phyloP scores from a whole-genome alignment of 2,113 vertebrate species.

The Callopanchax toddi region DNA sequence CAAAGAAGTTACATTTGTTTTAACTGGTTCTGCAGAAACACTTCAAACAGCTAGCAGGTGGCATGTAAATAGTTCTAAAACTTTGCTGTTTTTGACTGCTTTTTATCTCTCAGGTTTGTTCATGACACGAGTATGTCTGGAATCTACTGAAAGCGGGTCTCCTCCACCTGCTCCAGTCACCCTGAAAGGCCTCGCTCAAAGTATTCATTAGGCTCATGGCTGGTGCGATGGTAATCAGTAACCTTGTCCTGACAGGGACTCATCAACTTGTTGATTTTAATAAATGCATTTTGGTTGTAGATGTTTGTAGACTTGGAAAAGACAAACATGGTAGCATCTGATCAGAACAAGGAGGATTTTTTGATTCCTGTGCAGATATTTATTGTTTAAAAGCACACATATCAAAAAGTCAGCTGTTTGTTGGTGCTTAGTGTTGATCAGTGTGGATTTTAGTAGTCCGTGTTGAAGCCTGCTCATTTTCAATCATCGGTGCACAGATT shows the following conservation, averaged over 20 bases:
- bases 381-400: background rate
- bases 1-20: background rate
- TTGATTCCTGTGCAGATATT: background rate
- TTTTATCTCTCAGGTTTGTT: slow-evolving; percentile 57
- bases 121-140: slow-evolving; percentile 46
- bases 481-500: background rate
- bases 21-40: too few relatives aligned
- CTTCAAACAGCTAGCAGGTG: background rate
- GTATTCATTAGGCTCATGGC: slow-evolving; percentile 23
- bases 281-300: slow-evolving; percentile 1
- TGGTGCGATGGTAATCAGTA: slow-evolving; percentile 9
- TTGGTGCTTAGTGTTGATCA: background rate
- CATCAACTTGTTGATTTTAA: background rate
- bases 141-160: slow-evolving; percentile 47
- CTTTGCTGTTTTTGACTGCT: background rate
- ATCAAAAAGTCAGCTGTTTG: background rate
- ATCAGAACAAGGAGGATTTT: too few relatives aligned
- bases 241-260: slow-evolving; percentile 10
- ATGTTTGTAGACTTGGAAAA: background rate
- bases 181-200: slow-evolving; percentile 14
- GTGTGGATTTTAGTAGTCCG: background rate
- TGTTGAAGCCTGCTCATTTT: background rate
- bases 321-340: background rate
- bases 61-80: slow-evolving; percentile 4
- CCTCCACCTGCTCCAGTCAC: slow-evolving; percentile 30